Evolutionary conservation across 2,888 invertebrate species (phyloP).

Genomic region (Euphydryas editha): DNA sequence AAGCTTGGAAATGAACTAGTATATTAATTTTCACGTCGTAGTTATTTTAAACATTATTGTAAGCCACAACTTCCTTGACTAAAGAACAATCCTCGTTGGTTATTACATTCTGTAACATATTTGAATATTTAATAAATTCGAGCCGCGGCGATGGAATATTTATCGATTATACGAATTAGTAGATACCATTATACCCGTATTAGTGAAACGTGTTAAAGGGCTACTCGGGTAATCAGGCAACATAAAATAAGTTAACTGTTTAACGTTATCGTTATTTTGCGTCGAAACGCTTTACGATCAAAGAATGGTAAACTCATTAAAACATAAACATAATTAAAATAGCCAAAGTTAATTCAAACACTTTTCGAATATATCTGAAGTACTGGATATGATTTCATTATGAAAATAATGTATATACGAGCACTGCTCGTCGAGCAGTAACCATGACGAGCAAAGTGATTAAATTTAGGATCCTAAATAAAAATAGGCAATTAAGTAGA

Average conservation of each 20-base stretch:
- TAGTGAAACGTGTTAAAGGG: neutral
- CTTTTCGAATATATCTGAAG: conserved; percentile 26
- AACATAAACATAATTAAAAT: conserved; percentile 33
- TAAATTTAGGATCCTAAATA: conserved; percentile 67
- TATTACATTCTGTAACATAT: neutral
- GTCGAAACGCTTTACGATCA: conserved; percentile 23
- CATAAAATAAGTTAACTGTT: conserved; percentile 34
- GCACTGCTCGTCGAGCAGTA: too few species aligned
- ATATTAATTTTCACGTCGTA: conserved; percentile 58
- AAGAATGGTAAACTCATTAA: conserved; percentile 37
- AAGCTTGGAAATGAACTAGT: conserved; percentile 61
- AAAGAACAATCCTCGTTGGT: neutral
- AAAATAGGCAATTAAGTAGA: conserved; percentile 63
- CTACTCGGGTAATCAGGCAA: conserved; percentile 14
- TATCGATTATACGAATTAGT: neutral
- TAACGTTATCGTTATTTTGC: conserved; percentile 29
- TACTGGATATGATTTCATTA: conserved; percentile 32
- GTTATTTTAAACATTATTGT: conserved; percentile 4
- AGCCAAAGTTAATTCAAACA: conserved; percentile 33
- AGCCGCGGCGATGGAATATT: neutral
- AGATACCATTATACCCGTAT: neutral
- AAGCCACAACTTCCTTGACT: conserved; percentile 3
- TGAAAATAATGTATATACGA: conserved; percentile 51
- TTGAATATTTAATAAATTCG: neutral
- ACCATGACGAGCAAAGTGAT: conserved; percentile 64